Conservation (phyloP, 2,797 vertebrate species). For the Pangasius mekongensis region DNA sequence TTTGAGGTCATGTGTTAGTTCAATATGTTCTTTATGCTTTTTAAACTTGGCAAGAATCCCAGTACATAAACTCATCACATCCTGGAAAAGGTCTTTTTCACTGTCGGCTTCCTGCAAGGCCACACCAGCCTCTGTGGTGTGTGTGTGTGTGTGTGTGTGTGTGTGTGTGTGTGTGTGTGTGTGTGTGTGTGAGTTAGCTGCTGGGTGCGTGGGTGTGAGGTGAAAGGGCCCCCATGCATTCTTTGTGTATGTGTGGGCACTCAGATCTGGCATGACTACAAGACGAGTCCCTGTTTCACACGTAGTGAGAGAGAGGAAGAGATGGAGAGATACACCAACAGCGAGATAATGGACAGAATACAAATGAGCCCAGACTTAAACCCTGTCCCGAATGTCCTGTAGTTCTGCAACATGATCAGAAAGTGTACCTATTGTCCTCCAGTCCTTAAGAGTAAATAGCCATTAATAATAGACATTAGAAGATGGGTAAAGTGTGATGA, state of each 20-base stretch:
- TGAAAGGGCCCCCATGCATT: slow-evolving; percentile 28
- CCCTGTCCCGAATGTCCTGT: neutral
- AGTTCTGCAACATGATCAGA: neutral
- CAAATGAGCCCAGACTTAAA: slow-evolving; percentile 15
- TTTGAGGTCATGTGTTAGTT: neutral
- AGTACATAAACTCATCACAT: slow-evolving; percentile 19
- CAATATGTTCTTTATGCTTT: neutral
- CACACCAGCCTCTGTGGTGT: neutral
- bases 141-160: neutral
- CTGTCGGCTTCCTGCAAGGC: slow-evolving; percentile 6
- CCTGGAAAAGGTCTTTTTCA: slow-evolving; percentile 29
- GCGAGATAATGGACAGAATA: slow-evolving; percentile 34
- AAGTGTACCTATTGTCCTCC: neutral
- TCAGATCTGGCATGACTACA: slow-evolving; percentile 25
- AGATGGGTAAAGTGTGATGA: neutral
- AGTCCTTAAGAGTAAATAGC: neutral
- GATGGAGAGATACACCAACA: slow-evolving; percentile 16
- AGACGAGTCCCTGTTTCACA: neutral
- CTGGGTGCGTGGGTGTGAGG: slow-evolving; percentile 22
- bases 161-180: slow-evolving; percentile 21
- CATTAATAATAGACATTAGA: neutral
- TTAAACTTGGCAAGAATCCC: neutral
- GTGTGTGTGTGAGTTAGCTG: slow-evolving; percentile 25
- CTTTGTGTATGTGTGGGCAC: slow-evolving; percentile 27
- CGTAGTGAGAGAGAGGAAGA: slow-evolving; percentile 19